Base-by-base conservation (phyloP, 2,888 invertebrate species). In the Eupithecia centaureata region DNA sequence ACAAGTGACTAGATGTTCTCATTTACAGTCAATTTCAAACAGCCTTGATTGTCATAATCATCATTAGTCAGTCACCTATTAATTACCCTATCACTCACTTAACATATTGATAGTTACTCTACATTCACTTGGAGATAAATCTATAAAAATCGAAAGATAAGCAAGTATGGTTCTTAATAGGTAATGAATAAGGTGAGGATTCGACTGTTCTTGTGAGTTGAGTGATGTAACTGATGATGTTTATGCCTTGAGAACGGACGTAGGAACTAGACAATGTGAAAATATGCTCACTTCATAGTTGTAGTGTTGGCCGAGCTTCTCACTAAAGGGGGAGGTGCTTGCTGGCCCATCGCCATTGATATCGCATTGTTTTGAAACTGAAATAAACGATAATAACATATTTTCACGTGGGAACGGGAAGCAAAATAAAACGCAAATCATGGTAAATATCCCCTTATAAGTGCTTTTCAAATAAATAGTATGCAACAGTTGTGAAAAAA, bases 241-340 rank as follows among this genome's bases (percentile, higher is more conserved):
- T 56, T 28, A 25, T 25, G 25, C 10, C 28, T 56, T 56, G 7
- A 28, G 32, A 30, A 13, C 74, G 74, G 78, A 61, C 30, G 28
- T n/a, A 30, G 28, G 65, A 54, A 65, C 64, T 70, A 72, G 63
- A 68, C 56, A 71, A 63, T 64, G 67, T 79, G 69, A 75, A 82
- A 83, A 72, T 67, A 79, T 89, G 87, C 93, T 93, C 90, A 94
- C 93, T 92, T 93, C 89, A 94, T 93, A 73, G 87, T 91, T 71
- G 87, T 81, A 33, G 92, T 86, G 91, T 94, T 94, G 78, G 93
- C 92, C 56, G 94, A 88, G 73, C 91, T 92, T 81, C 94, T 90
- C 78, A 94, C 94, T 69, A 94, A 89, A 59, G 94, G 95, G 83
- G 92, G 89, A 85, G 95, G 90, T 84, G 88, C 93, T 85, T 87